Evolutionary conservation across 2,113 vertebrate genomes (phyloP).

Genomic region (Pelvicachromis taeniatus): DNA sequence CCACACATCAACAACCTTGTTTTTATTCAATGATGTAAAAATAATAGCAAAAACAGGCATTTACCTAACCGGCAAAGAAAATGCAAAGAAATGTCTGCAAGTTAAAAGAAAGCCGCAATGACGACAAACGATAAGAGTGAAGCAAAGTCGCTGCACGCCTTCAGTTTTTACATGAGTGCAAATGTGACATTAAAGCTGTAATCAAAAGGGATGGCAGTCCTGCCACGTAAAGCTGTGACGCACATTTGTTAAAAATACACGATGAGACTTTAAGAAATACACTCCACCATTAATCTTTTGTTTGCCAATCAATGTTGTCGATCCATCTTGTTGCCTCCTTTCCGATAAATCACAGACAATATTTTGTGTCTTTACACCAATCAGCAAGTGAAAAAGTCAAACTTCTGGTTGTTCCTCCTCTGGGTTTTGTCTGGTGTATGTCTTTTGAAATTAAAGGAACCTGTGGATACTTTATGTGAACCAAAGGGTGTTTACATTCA

Average conservation of each 20-base stretch:
- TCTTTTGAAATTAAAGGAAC: neutral
- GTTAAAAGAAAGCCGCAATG: neutral
- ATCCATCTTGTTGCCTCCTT: neutral
- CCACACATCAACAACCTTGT: neutral
- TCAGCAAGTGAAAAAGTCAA: neutral
- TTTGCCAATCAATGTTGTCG: neutral
- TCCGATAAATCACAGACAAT: neutral
- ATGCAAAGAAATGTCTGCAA: slow-evolving; percentile 18
- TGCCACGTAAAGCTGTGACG: neutral
- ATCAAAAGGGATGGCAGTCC: neutral
- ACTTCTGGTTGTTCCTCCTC: neutral
- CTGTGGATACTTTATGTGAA: neutral
- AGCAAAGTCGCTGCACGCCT: neutral
- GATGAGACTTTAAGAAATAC: neutral
- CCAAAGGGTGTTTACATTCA: neutral
- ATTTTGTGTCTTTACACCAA: neutral
- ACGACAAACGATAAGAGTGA: neutral
- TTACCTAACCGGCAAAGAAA: neutral
- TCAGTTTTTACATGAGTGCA: neutral
- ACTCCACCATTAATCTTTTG: neutral
- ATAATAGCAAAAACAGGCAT: neutral
- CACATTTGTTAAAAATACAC: neutral
- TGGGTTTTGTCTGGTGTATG: neutral
- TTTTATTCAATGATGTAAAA: neutral
- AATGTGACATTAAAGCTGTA: slow-evolving; percentile 42